These are phyloP conservation scores for Carassius carassius DNA, from an alignment of 2,113 vertebrate species.

Conservation along the genomic window DNA sequence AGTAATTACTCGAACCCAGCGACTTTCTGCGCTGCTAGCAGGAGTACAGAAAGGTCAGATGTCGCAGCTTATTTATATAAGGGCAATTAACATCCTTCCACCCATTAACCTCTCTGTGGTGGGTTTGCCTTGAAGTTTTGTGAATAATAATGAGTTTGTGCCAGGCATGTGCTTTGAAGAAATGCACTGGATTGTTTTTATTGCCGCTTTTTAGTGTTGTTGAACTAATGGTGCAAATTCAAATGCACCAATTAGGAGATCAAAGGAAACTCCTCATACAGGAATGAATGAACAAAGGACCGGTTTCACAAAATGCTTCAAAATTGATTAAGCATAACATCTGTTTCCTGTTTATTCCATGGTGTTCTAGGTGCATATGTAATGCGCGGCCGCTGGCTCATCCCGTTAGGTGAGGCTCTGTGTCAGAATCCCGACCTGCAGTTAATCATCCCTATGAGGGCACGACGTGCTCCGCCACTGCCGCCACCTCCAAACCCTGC, in stretches of 20 bases:
- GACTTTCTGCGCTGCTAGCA: not conserved
- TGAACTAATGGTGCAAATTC: not conserved
- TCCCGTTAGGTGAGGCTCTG: constrained; percentile 92
- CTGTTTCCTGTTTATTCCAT: not conserved
- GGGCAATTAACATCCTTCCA: constrained; percentile 42
- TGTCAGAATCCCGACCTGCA: constrained; percentile 93
- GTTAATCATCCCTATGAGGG: constrained; percentile 91
- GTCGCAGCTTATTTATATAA: constrained; percentile 49
- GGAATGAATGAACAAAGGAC: constrained; percentile 5
- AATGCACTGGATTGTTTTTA: not conserved
- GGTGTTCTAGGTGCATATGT: constrained; percentile 77
- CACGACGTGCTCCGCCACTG: constrained; percentile 83
- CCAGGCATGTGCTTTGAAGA: not conserved
- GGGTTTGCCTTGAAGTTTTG: constrained; percentile 8
- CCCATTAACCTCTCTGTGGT: constrained; percentile 24
- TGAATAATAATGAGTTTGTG: constrained; percentile 37
- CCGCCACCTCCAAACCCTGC: constrained; percentile 76
- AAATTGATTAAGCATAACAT: constrained; percentile 19
- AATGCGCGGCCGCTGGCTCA: constrained; percentile 87
- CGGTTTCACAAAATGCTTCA: constrained; percentile 1
- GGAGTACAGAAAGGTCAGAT: constrained; percentile 49
- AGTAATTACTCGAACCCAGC: constrained; percentile 40
- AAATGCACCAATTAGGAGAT: constrained; percentile 3
- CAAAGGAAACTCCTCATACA: not conserved
- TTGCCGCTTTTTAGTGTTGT: not conserved